phyloP scores from a whole-genome alignment of 1,140 invertebrate species.

The Scaptomyza hsui region DNA sequence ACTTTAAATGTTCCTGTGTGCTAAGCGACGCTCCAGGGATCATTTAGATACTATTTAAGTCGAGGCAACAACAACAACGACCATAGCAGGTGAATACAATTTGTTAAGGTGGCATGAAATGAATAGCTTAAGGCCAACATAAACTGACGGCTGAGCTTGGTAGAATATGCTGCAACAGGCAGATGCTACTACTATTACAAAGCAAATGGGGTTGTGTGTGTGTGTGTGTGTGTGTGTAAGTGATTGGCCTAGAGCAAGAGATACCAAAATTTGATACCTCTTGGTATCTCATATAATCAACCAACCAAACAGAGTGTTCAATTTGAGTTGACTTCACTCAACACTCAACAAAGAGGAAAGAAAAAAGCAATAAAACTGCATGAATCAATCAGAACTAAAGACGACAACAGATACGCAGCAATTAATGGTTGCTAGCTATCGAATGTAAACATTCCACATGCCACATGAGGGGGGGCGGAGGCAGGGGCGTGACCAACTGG shows the following conservation, averaged over 20 bases:
- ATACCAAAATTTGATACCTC: background rate
- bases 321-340: too few relatives aligned
- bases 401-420: constrained; percentile 37
- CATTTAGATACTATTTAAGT: constrained; percentile 36
- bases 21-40: constrained; percentile 30
- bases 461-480: constrained; percentile 3
- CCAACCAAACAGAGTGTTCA: too few relatives aligned
- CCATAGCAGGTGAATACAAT: constrained; percentile 22
- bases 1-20: constrained; percentile 33
- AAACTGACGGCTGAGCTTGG: constrained; percentile 4
- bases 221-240: background rate
- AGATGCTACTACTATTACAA: background rate
- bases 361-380: constrained; percentile 24
- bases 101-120: constrained; percentile 20
- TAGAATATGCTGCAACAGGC: background rate
- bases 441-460: constrained; percentile 25
- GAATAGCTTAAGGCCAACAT: constrained; percentile 13
- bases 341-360: background rate
- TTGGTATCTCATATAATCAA: background rate
- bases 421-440: constrained; percentile 34
- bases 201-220: background rate
- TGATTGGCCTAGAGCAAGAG: background rate
- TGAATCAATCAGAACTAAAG: constrained; percentile 39
- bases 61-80: background rate
- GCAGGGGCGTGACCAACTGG: constrained; percentile 5